Evolutionary conservation across 2,797 vertebrate species (phyloP), one percentile per base, ranked within the genome.

Genomic region (Eulemur mongoz): DNA sequence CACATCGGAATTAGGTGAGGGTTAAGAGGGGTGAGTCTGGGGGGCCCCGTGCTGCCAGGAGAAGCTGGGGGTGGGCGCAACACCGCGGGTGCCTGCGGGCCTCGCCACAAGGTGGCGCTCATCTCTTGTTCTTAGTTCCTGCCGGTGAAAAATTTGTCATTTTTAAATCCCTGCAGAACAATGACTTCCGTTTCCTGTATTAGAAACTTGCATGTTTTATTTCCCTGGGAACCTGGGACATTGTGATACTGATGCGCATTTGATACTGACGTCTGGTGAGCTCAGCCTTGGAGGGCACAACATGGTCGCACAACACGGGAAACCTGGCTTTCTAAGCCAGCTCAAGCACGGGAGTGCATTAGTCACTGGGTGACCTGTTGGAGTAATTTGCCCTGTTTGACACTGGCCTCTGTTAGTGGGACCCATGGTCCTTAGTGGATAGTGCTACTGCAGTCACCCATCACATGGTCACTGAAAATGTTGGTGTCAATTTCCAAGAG

Each of bases 21-120:
- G 73, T 48, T 59, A 70, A 52, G 32, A 50, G 0, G 8, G 43
- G 9, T 22, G 67, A n/a, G 30, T 67, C 43, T 45, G 38, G 70
- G 4, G 67, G 3, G 14, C 45, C 12, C n/a, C 25, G 13, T 22
- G 10, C 27, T 11, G 30, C 38, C 61, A 59, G 70, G 59, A 17
- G 40, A 18, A 15, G 30, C 3, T 30, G 25, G 22, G 23, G 22
- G 27, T 15, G 10, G 18, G 14, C 11, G 12, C 5, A 17, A 9
- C 17, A 18, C 61, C 9, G 6, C 0, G 9, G 18, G 59, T 5
- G 12, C 50, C 43, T 2, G 7, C 1, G 9, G 69, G 57, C n/a
- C 40, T 73, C 1, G 43, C 96, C 93, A 94, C 89, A 48, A 97
- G 96, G 67, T 82, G 95, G 96, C 84, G 38, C 93, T 93, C 92